A percentile compares a stretch with the other conserved stretches of the same genome.
These are phyloP conservation scores for Austrolebias charrua DNA, from an alignment of 2,797 vertebrate species.

Conservation along the genomic window DNA sequence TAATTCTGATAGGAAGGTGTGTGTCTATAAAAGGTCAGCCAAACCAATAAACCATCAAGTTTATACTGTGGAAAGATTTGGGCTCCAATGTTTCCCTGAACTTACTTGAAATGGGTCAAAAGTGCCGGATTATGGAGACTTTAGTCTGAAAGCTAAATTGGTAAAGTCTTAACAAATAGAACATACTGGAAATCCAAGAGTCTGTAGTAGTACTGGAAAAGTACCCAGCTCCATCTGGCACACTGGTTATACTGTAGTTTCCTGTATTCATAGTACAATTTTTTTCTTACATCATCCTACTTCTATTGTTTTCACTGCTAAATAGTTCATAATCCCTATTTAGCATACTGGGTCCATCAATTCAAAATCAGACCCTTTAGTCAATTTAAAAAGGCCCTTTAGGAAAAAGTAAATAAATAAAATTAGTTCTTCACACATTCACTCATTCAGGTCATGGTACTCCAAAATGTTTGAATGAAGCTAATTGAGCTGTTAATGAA, in stretches of 20 bases:
- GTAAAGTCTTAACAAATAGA: slow-evolving; percentile 13
- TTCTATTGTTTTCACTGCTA: no score
- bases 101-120: slow-evolving; percentile 22
- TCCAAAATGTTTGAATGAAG: no score
- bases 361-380: no score
- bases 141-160: slow-evolving; percentile 13
- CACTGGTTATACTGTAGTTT: neutral
- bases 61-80: slow-evolving; percentile 55
- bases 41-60: slow-evolving; percentile 63
- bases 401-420: no score
- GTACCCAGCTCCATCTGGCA: neutral
- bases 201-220: neutral
- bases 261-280: neutral
- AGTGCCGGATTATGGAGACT: slow-evolving; percentile 23
- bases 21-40: slow-evolving; percentile 73
- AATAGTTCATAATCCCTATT: no score
- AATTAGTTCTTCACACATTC: no score
- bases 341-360: no score
- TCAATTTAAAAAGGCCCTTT: no score
- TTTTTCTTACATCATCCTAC: neutral
- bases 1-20: slow-evolving; percentile 66
- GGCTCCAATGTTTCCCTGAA: slow-evolving; percentile 29
- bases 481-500: no score
- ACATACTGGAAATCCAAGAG: slow-evolving; percentile 2
- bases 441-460: no score